A percentile compares a stretch with the other conserved stretches of the same genome.
phyloP scores from a whole-genome alignment of 2,888 invertebrate genomes.

The Dolichopus griseipennis region DNA sequence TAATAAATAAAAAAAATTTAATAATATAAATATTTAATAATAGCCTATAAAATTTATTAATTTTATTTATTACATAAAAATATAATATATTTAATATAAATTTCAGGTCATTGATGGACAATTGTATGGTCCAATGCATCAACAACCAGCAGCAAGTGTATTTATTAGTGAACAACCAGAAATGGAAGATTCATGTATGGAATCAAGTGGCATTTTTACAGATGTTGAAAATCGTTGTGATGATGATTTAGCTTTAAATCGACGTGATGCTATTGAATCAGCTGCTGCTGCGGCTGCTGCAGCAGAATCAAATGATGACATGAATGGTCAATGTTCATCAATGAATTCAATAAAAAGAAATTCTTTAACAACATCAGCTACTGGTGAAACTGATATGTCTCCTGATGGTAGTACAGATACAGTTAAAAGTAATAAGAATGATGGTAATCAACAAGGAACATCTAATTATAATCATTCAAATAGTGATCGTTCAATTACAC shows the following conservation, averaged over 20 bases:
- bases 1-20: too few species aligned
- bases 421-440: constrained; percentile 39
- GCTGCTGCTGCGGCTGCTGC: constrained; percentile 42
- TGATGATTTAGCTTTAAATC: constrained; percentile 45
- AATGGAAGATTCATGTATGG: constrained; percentile 71
- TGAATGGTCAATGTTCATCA: too few species aligned
- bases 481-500: constrained; percentile 23
- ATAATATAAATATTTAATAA: too few species aligned
- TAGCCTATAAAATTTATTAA: too few species aligned
- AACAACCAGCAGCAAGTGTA: constrained; percentile 43
- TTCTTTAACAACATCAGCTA: neutral
- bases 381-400: constrained; percentile 48
- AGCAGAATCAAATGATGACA: constrained; percentile 36
- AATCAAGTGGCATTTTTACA: constrained; percentile 81
- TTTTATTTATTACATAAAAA: too few species aligned
- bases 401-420: constrained; percentile 53
- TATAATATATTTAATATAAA: neutral
- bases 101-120: constrained; percentile 71
- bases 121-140: constrained; percentile 58
- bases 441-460: constrained; percentile 13
- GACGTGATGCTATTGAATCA: constrained; percentile 27
- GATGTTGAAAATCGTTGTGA: constrained; percentile 72
- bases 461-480: constrained; percentile 16
- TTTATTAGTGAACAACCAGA: constrained; percentile 46
- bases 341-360: neutral